Evolutionary conservation across 2,113 vertebrate species (phyloP).

Genomic region (Perognathus longimembris): DNA sequence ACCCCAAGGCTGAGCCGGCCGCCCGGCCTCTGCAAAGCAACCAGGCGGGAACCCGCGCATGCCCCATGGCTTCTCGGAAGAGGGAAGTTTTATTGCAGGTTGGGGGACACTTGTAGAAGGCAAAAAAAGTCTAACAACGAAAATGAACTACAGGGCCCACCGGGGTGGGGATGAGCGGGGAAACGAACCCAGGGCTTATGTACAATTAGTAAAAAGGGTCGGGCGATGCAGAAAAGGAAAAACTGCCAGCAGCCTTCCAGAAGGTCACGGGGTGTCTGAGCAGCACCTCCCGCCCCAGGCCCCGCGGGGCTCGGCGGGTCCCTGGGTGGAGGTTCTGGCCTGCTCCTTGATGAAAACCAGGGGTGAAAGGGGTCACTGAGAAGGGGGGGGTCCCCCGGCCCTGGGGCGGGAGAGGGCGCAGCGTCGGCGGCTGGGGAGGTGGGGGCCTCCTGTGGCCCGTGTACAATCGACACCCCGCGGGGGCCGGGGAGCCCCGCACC

Average conservation of each 20-base stretch:
- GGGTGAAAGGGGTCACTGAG: rapidly evolving
- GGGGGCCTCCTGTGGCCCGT: background rate
- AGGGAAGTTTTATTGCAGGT: slow-evolving; percentile 77
- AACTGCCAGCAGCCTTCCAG: slow-evolving; percentile 82
- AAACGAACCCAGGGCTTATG: slow-evolving; percentile 47
- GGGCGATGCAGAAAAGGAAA: slow-evolving; percentile 61
- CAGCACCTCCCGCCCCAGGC: slow-evolving; percentile 12
- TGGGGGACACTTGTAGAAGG: slow-evolving; percentile 49
- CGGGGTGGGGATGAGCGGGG: slow-evolving; percentile 11
- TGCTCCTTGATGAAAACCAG: background rate
- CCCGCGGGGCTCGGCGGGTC: rapidly evolving
- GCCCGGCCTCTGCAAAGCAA: background rate
- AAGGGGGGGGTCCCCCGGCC: background rate
- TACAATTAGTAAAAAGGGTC: slow-evolving; percentile 74
- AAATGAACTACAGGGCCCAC: slow-evolving; percentile 37
- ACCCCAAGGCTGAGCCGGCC: background rate
- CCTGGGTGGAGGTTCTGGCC: background rate
- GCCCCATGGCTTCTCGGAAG: background rate
- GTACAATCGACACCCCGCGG: background rate
- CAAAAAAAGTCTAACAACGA: slow-evolving; percentile 56
- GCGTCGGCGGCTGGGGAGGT: background rate
- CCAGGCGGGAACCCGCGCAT: background rate
- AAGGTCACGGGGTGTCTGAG: background rate
- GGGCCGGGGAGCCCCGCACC: background rate
- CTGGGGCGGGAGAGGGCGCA: background rate